Evolutionary conservation across 2,888 invertebrate genomes (phyloP), one percentile per base, ranked within the genome.

Genomic region (Tipula vernalis): DNA sequence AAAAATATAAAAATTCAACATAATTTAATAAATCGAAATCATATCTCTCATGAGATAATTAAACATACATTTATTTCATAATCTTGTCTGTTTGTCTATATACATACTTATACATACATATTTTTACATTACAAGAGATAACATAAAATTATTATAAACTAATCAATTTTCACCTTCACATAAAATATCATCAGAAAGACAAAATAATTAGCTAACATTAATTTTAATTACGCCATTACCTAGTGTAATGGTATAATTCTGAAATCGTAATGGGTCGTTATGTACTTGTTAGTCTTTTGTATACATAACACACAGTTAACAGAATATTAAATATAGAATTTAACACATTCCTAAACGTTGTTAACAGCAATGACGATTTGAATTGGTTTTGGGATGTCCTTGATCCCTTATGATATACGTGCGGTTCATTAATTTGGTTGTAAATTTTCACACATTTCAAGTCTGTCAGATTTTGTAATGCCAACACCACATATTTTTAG

Each of bases 1-100:
- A 28, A 71, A 15, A 71, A 6, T 18, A 18, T 18, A 57, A 28
- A 71, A 71, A 71, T 71, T 71, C 2, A 71, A 71, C 71, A 71
- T 71, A 71, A 71, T 71, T 71, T 71, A 71, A 71, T 71, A 71
- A 71, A 71, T 71, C 71, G 71, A 71, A 71, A 71, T 71, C 71
- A 71, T 71, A 71, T 71, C 71, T 71, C 71, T 71, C 71, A 28
- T 71, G 71, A 71, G 71, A 71, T 71, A 71, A 71, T 18, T 15
- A 51, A 28, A 28, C 8, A 57, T 71, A 71, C 71, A 71, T 71
- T 71, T 71, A 71, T 71, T 71, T 71, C 18, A 71, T 71, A 71
- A 28, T 71, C 71, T 71, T 71, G 71, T 28, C 71, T 71, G 28
- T 71, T 71, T 71, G 71, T 71, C 71, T 71, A 28, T 10, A 51